These are phyloP conservation scores for Serranus cabrilla DNA, from an alignment of 2,797 vertebrate species.

Conservation along the genomic window DNA sequence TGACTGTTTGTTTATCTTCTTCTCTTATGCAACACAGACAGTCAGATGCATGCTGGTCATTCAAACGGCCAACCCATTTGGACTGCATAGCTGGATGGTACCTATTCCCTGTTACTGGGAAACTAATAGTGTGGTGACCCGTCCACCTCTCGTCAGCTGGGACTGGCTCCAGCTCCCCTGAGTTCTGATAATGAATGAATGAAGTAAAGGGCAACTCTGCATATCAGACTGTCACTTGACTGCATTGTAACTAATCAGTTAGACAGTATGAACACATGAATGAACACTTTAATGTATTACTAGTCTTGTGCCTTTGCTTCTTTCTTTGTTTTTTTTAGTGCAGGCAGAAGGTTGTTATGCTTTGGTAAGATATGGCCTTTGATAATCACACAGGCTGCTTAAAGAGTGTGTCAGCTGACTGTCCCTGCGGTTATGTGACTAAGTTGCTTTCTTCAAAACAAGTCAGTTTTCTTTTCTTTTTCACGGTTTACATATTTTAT, in stretches of 20 bases:
- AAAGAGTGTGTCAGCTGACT: slow-evolving; percentile 59
- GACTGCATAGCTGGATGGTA: not conserved
- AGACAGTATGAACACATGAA: slow-evolving; percentile 1
- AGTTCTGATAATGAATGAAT: not conserved
- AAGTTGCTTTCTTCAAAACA: slow-evolving; percentile 1
- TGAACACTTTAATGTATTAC: slow-evolving; percentile 14
- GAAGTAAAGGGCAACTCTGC: not conserved
- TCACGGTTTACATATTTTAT: not conserved
- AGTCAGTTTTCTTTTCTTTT: not conserved
- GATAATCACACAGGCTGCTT: slow-evolving; percentile 48
- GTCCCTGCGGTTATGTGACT: slow-evolving; percentile 15
- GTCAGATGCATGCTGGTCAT: slow-evolving; percentile 14
- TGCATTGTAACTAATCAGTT: not conserved
- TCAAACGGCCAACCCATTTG: not conserved
- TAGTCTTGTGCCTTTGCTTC: slow-evolving; percentile 28
- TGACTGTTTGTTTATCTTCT: slow-evolving; percentile 47
- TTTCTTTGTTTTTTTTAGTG: not conserved
- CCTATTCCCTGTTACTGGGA: not conserved
- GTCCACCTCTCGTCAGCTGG: too few relatives aligned
- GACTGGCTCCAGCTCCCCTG: too few relatives aligned
- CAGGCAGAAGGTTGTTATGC: slow-evolving; percentile 10
- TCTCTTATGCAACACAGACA: slow-evolving; percentile 38
- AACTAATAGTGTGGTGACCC: too few relatives aligned
- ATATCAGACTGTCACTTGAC: not conserved
- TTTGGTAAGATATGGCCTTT: slow-evolving; percentile 10